phyloP scores from a whole-genome alignment of 2,888 invertebrate species.

The Aelia acuminata region DNA sequence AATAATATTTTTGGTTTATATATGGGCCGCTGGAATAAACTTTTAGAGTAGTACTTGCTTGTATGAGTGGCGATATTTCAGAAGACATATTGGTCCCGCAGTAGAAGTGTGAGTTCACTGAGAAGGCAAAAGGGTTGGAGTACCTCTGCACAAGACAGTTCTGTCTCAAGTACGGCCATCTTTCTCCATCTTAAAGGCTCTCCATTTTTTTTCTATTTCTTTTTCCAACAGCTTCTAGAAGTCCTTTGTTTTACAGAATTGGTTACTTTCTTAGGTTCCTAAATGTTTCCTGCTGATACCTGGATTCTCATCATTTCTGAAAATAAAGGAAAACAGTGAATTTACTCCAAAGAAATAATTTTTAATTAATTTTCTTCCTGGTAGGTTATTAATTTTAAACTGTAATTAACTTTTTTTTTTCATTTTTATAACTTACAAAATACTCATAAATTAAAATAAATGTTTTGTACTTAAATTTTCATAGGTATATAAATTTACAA shows the following conservation, averaged over 20 bases:
- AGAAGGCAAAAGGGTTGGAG: background rate
- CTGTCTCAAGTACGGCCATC: conserved; percentile 22
- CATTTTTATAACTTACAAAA: too few species aligned
- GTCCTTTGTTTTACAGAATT: background rate
- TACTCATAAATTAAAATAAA: too few species aligned
- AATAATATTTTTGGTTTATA: background rate
- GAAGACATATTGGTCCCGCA: background rate
- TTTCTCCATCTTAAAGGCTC: background rate
- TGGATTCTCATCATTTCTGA: background rate
- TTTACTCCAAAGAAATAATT: too few species aligned
- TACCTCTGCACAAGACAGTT: conserved; percentile 9
- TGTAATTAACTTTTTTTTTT: too few species aligned
- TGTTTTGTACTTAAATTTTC: too few species aligned
- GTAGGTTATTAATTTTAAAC: too few species aligned
- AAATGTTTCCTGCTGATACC: background rate
- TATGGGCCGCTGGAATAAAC: background rate
- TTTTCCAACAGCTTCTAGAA: background rate
- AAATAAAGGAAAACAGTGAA: background rate
- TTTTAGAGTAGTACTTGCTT: background rate
- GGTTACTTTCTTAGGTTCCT: background rate
- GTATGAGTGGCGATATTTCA: background rate
- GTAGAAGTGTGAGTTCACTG: background rate
- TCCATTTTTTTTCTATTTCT: background rate
- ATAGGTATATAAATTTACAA: too few species aligned
- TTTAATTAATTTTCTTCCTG: too few species aligned